A percentile compares a stretch with the other conserved stretches of the same genome.
These are phyloP conservation scores for Oxyteleia sp. DNA, from an alignment of 2,888 invertebrate genomes.

Conservation along the genomic window DNA sequence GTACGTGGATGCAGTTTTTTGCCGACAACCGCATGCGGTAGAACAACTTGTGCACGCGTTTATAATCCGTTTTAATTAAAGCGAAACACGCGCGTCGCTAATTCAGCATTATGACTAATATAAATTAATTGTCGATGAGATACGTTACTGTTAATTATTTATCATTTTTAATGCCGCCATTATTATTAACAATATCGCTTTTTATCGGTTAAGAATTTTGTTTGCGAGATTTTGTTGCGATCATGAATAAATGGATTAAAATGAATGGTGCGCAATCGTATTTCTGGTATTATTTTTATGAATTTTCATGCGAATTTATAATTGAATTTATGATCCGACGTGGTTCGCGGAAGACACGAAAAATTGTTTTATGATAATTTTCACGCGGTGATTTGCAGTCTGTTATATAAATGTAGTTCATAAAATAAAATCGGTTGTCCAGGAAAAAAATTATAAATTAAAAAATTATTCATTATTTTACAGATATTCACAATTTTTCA, in stretches of 20 bases:
- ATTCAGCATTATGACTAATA: conserved; percentile 53
- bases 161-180: background rate
- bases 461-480: no score
- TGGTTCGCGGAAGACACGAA: conserved; percentile 25
- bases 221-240: conserved; percentile 30
- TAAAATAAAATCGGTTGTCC: background rate
- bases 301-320: conserved; percentile 46
- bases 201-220: conserved; percentile 43
- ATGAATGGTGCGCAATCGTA: background rate
- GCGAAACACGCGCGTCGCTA: conserved; percentile 47
- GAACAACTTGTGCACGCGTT: conserved; percentile 44
- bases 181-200: conserved; percentile 17
- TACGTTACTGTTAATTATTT: conserved; percentile 4
- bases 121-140: conserved; percentile 40
- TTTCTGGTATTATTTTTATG: conserved; percentile 31
- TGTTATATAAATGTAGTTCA: background rate
- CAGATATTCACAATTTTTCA: no score
- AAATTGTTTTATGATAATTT: background rate
- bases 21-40: conserved; percentile 20
- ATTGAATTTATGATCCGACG: conserved; percentile 32
- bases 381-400: background rate
- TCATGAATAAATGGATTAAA: conserved; percentile 54
- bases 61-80: conserved; percentile 61
- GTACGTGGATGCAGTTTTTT: conserved; percentile 12
- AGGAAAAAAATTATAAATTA: no score